Percentiles rank a stretch among this genome's conserved stretches.
These are phyloP conservation scores for Potamilus streckersoni DNA, from an alignment of 1,140 invertebrate species.

Conservation along the genomic window DNA sequence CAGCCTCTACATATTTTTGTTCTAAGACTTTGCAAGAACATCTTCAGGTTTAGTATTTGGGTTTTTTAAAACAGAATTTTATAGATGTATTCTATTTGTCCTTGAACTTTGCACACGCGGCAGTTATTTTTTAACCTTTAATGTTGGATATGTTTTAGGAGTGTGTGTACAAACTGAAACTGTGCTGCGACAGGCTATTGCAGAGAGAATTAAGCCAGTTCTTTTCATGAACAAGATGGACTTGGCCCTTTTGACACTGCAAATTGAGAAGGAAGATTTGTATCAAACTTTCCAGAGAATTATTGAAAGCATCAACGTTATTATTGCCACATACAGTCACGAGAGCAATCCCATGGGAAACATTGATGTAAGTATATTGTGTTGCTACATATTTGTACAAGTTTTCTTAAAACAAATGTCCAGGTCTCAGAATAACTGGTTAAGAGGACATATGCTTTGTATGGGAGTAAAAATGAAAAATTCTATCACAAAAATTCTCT, in stretches of 20 bases:
- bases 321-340: conserved; percentile 99
- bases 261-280: conserved; percentile 92
- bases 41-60: too few relatives aligned
- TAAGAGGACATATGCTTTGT: too few relatives aligned
- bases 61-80: too few relatives aligned
- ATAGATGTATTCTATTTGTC: too few relatives aligned
- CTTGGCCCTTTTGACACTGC: conserved; percentile 93
- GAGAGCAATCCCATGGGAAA: conserved; percentile 99
- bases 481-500: too few relatives aligned
- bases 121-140: conserved; percentile 6
- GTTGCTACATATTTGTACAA: not conserved
- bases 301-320: conserved; percentile 99
- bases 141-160: conserved; percentile 73
- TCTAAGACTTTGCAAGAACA: too few relatives aligned
- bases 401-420: too few relatives aligned
- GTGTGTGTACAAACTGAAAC: conserved; percentile 99
- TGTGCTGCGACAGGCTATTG: conserved; percentile 98
- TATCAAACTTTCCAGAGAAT: conserved; percentile 99
- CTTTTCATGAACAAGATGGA: conserved; percentile 99
- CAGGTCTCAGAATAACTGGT: too few relatives aligned
- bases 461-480: too few relatives aligned
- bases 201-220: conserved; percentile 98
- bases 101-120: too few relatives aligned
- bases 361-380: conserved; percentile 57
- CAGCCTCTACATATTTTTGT: too few relatives aligned